Evolutionary conservation across 1,140 invertebrate species (phyloP), one percentile per base, ranked within the genome.

Genomic region (Pseudachorutes palmiensis): DNA sequence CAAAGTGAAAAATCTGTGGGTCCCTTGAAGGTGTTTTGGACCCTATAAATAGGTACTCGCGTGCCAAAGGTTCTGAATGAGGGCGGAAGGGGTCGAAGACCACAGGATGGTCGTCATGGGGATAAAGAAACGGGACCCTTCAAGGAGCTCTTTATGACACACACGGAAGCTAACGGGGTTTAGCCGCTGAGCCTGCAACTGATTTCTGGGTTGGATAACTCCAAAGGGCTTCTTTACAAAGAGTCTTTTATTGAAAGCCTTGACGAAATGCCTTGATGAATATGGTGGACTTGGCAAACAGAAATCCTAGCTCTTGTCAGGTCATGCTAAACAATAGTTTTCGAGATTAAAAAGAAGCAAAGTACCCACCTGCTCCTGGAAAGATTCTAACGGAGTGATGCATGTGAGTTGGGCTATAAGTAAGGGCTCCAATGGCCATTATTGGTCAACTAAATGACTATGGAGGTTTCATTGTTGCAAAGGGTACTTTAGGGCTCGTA

Each of bases 221-320:
- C 36, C 19, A 41, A 41, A 41, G 19, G n/a, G n/a, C n/a, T n/a
- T n/a, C n/a, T n/a, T n/a, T n/a, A n/a, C n/a, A n/a, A n/a, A 55
- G 51, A 55, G 51, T 5, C 51, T 26, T 22, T 16, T n/a, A n/a
- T 55, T 55, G 51, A 55, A 55, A 55, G 51, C 12, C 51, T 24
- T 55, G 51, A 55, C 51, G 51, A 55, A 55, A 45, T 45, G 36
- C 36, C 36, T 45, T 45, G 36, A 45, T 19, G 36, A 19, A 14
- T 55, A 16, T 22, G 24, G 5, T 19, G 24, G 51, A 55, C 24
- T 55, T 55, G 24, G 24, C 36, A 55, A 55, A 16, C 12, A 55
- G 5, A 55, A 55, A 14, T 24, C 51, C 9, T 14, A 55, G 9
- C 51, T 55, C 51, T 12, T 45, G 9, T 22, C 9, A 55, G 51